phyloP scores from a whole-genome alignment of 2,113 vertebrate species.

The Sebastes fasciatus region DNA sequence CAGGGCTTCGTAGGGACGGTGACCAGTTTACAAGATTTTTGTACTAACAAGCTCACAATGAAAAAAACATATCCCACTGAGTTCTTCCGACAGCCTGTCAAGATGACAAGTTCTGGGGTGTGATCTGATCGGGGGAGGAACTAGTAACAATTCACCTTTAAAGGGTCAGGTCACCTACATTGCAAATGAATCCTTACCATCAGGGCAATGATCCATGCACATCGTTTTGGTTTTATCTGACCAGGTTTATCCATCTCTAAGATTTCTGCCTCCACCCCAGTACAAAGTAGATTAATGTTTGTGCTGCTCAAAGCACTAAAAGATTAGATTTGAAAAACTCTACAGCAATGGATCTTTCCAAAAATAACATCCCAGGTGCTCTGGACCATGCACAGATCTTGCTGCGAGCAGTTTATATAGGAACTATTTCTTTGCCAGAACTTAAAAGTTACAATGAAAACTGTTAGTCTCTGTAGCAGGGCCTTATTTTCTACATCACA shows the following conservation, averaged over 20 bases:
- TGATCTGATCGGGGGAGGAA: background rate
- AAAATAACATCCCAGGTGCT: no score
- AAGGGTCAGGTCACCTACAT: background rate
- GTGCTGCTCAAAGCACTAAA: background rate
- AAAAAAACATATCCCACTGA: background rate
- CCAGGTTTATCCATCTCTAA: background rate
- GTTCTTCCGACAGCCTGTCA: conserved; percentile 4
- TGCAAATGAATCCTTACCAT: background rate
- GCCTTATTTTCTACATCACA: background rate
- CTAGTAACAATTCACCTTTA: background rate
- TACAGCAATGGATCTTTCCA: no score
- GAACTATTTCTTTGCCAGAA: background rate
- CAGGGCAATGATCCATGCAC: background rate
- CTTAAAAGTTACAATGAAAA: background rate
- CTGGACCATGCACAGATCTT: background rate
- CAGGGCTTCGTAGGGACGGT: background rate
- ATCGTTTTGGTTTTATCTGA: background rate
- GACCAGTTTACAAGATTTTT: background rate
- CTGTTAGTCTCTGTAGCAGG: background rate
- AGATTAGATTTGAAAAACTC: background rate
- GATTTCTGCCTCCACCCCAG: background rate
- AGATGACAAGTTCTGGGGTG: conserved; percentile 5
- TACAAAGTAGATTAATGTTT: background rate
- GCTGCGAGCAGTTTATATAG: background rate
- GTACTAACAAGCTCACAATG: background rate